Evolutionary conservation across 2,888 invertebrate genomes (phyloP), one percentile per base, ranked within the genome.

Genomic region (Zygothrica quintamaculata): DNA sequence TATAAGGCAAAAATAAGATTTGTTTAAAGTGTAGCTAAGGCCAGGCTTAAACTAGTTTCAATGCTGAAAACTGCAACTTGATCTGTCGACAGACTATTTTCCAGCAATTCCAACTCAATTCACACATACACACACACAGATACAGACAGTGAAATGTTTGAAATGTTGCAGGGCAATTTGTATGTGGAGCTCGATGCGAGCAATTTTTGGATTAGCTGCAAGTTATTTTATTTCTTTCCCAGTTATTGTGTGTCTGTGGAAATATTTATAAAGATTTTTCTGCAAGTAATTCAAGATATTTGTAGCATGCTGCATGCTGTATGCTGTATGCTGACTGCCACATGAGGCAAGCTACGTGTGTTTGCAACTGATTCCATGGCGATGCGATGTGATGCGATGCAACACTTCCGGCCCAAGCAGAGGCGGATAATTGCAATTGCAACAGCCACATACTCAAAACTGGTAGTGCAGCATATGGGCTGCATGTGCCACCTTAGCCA

Each of bases 381-480:
- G 57, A 57, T 57, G 59, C 37, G 25, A 22, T 22, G 67, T 60
- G 39, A 60, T 48, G 46, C 50, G 58, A 73, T 64, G 68, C 55
- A 36, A 39, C 59, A 70, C 79, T 81, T 78, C 82, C 76, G 78
- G 72, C 61, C 52, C 52, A 47, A 44, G 55, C 46, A 39, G 40
- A 22, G 40, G 26, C 12, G 34, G 60, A 13, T 53, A 64, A 53
- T 31, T 46, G 58, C 44, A 58, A 25, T 29, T 36, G 31, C 42
- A 51, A 44, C 66, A 33, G 40, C 43, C 47, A 56, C 26, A 42
- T 42, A 34, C 22, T 40, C 29, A n/a, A n/a, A n/a, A n/a, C n/a
- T n/a, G n/a, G n/a, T n/a, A n/a, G n/a, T 29, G 29, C 56, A 50
- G 66, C 81, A 81, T 51, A 85, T 81, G 82, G 56, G 65, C 53